Percentiles rank a stretch among this genome's conserved stretches.
Conservation (phyloP, 2,888 invertebrate species). For the Plemyria rubiginata region DNA sequence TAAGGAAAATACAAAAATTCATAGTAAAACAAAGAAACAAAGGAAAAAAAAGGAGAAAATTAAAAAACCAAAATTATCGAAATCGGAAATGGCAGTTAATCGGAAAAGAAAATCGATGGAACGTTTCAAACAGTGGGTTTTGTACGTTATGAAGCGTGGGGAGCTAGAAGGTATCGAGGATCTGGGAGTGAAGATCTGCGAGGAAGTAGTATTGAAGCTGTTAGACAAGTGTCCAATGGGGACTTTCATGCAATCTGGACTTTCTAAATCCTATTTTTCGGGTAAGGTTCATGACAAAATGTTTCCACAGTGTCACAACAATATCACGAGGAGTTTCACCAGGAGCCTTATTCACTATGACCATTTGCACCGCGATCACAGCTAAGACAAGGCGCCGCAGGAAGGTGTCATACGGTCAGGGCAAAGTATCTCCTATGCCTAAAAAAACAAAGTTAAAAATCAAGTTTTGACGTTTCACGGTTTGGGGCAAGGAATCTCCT, state of each 20-base stretch:
- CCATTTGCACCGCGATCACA: too few species aligned
- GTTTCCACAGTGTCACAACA: too few species aligned
- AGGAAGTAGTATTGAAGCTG: neutral
- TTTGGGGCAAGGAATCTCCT: too few species aligned
- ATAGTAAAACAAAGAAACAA: neutral
- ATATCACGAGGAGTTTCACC: too few species aligned
- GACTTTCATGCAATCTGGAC: neutral
- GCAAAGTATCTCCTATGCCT: too few species aligned
- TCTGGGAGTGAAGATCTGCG: neutral
- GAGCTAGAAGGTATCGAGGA: neutral
- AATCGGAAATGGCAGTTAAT: neutral
- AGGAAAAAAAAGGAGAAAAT: neutral
- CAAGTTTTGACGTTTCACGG: too few species aligned
- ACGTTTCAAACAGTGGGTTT: neutral
- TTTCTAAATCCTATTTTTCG: neutral
- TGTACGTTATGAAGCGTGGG: neutral
- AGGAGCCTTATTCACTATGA: too few species aligned
- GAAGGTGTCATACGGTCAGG: too few species aligned
- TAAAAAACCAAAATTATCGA: neutral
- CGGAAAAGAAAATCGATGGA: neutral
- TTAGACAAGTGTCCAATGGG: neutral
- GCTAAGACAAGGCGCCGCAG: too few species aligned
- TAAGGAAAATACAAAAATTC: neutral
- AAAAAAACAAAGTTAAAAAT: too few species aligned
- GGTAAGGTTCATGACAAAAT: neutral